phyloP scores from a whole-genome alignment of 2,113 vertebrate genomes.

The Tachuris rubrigastra region DNA sequence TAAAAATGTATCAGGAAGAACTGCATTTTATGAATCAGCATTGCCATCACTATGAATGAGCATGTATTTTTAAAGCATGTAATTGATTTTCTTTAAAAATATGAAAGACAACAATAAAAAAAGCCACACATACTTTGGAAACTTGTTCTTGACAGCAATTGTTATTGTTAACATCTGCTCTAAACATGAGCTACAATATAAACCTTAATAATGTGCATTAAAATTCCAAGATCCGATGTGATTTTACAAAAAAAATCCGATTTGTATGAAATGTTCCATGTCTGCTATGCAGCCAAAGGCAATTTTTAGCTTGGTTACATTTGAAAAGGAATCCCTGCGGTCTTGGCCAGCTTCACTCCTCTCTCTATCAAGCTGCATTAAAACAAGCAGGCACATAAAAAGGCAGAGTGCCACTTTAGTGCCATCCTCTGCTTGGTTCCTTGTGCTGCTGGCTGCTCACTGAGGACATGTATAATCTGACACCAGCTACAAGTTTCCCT shows the following conservation, averaged over 20 bases:
- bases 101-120: background rate
- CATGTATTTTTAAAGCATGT: background rate
- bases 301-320: conserved; percentile 61
- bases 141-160: background rate
- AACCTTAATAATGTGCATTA: background rate
- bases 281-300: conserved; percentile 2
- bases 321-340: background rate
- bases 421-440: background rate
- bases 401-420: background rate
- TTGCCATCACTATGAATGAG: background rate
- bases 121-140: background rate
- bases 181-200: background rate
- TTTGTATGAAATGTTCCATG: background rate
- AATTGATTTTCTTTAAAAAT: background rate
- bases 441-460: background rate
- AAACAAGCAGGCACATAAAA: background rate
- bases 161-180: background rate
- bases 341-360: conserved; percentile 7
- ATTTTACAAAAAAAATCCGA: background rate
- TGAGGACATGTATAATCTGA: background rate
- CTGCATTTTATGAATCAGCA: background rate
- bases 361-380: conserved; percentile 23
- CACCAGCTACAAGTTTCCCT: background rate
- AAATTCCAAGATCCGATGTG: background rate
- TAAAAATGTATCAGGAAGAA: background rate